Percentiles rank a stretch among this genome's conserved stretches.
Conservation (phyloP, 2,113 vertebrate genomes). For the Phocoena sinus region DNA sequence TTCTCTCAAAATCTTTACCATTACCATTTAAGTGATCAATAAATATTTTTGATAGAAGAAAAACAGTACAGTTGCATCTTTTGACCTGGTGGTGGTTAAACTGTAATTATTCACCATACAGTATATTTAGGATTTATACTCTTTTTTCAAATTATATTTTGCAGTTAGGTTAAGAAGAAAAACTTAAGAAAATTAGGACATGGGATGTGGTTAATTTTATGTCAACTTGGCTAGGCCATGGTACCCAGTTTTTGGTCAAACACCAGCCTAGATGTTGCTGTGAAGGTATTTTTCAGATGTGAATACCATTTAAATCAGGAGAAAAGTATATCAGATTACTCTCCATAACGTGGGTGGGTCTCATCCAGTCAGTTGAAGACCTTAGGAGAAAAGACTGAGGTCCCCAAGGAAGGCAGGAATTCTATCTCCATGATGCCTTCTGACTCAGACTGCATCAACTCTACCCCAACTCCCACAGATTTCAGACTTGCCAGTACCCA, state of each 20-base stretch:
- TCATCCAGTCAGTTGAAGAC: neutral
- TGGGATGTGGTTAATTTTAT: conserved; percentile 1
- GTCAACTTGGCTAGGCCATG: neutral
- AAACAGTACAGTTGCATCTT: neutral
- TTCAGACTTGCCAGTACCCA: neutral
- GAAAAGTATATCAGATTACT: neutral
- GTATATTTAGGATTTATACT: neutral
- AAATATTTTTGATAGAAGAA: conserved; percentile 27
- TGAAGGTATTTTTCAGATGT: neutral
- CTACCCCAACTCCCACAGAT: neutral
- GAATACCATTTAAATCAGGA: conserved; percentile 17
- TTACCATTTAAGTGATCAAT: neutral
- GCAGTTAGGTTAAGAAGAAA: neutral
- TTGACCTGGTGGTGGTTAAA: neutral
- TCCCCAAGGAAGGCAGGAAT: neutral
- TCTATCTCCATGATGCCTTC: neutral
- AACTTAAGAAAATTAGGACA: neutral
- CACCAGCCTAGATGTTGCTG: neutral
- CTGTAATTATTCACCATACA: neutral
- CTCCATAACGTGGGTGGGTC: neutral
- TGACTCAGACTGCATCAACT: neutral
- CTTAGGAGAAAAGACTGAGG: neutral
- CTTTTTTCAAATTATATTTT: conserved; percentile 34
- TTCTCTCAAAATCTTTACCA: conserved; percentile 30
- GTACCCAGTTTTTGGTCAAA: neutral